These are phyloP conservation scores for Ridgeia piscesae DNA, from an alignment of 1,140 invertebrate species.

Conservation along the genomic window DNA sequence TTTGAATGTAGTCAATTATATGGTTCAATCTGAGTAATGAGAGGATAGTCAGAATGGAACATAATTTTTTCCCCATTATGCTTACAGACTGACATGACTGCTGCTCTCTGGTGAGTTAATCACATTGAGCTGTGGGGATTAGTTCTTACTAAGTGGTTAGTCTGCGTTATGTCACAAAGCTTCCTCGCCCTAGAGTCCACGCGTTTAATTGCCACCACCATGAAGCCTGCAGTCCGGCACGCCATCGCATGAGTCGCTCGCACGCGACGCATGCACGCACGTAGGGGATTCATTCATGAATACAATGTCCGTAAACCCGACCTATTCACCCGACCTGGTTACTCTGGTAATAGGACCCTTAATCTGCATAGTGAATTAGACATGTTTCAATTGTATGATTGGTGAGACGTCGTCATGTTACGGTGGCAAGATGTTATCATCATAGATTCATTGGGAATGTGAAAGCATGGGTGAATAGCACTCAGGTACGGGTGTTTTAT, in stretches of 20 bases:
- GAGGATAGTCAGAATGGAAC: not conserved
- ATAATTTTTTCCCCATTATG: not conserved
- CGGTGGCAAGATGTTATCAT: too few relatives aligned
- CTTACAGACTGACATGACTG: not conserved
- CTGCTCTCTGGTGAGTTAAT: not conserved
- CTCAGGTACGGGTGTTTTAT: not conserved
- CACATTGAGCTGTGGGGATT: not conserved
- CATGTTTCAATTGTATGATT: not conserved
- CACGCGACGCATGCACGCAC: not conserved
- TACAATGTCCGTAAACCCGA: not conserved
- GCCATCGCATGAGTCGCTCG: not conserved
- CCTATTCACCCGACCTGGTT: not conserved
- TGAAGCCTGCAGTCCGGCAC: not conserved
- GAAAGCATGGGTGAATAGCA: too few relatives aligned
- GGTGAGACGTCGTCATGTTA: not conserved
- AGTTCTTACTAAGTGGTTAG: not conserved
- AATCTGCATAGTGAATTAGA: not conserved
- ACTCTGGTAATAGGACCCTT: not conserved
- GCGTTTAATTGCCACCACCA: not conserved
- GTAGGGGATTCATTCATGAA: not conserved
- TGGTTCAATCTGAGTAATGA: not conserved
- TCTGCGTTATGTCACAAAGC: not conserved
- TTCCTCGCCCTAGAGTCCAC: not conserved
- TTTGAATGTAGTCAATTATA: not conserved
- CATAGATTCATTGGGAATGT: too few relatives aligned